Evolutionary conservation across 2,888 invertebrate species (phyloP), one percentile per base, ranked within the genome.

Genomic region (Dorcus parallelipipedus): DNA sequence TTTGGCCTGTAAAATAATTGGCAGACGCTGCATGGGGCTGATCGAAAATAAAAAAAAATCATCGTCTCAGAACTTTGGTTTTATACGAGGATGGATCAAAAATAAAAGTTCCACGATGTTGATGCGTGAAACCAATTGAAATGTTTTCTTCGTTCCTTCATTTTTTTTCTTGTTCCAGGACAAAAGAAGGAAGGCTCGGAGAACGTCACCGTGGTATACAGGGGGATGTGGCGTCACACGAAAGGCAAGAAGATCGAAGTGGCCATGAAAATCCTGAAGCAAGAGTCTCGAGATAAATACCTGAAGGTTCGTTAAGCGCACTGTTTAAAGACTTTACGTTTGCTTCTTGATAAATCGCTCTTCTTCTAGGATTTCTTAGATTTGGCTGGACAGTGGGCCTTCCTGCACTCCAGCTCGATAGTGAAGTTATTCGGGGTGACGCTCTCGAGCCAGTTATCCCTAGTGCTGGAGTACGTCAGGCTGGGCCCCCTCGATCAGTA

Each of bases 391-490:
- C 86, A 86, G 65, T 93, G 93, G 89, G 87, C 89, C 47, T 86
- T 88, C 68, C 82, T 93, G 64, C 86, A 89, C 71, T 90, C 91
- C 1, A 86, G 86, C 55, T 86, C 90, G 3, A 84, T 94, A 70
- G 88, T 93, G 0, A 84, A 89, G 62, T 74, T 93, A 54, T 89
- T 88, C 71, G 95, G 93, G 0, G 81, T 93, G 39, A 90, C 91
- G 1, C 79, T 93, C 41, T 84, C 86, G 59, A 87, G 87, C 59
- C 89, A 91, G 3, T 86, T 91, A 33, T 89, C 93, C 0, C 84
- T 95, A 80, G 86, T 95, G 17, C 81, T 91, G 67, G 95, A 95
- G 76, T 88, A 90, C 74, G 82, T 93, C 47, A 85, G 86, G 6
- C 82, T 87, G 40, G 95, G 95, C 47, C 87, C 91, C 0, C 82